Conservation (phyloP, 2,888 invertebrate genomes). For the Drosophila testacea region DNA sequence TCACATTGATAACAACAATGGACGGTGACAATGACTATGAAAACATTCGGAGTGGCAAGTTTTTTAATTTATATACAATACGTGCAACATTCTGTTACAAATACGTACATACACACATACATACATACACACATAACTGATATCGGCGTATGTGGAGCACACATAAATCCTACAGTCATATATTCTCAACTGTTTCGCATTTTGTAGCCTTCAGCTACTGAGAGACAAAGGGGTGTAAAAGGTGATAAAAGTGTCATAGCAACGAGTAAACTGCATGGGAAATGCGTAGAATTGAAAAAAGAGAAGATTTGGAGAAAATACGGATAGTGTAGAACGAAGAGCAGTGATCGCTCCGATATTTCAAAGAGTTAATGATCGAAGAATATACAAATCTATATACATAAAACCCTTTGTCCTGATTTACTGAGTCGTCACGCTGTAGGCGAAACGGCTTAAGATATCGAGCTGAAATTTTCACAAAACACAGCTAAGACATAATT, state of each 20-base stretch:
- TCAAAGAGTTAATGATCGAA: too few species aligned
- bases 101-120: not conserved
- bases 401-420: too few species aligned
- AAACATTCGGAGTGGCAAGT: conserved; percentile 49
- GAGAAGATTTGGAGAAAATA: not conserved
- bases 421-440: too few species aligned
- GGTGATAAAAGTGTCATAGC: not conserved
- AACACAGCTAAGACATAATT: too few species aligned
- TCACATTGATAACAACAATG: conserved; percentile 58
- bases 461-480: too few species aligned
- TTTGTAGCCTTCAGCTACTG: not conserved
- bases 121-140: not conserved
- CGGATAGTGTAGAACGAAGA: too few species aligned
- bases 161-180: conserved; percentile 6
- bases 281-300: not conserved
- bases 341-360: too few species aligned
- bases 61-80: conserved; percentile 33
- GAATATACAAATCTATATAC: too few species aligned
- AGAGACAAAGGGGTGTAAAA: not conserved
- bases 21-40: conserved; percentile 44
- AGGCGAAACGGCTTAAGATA: too few species aligned
- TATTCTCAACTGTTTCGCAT: conserved; percentile 3
- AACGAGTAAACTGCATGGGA: not conserved
- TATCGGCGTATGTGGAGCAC: conserved; percentile 5
- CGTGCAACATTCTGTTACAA: conserved; percentile 23